Conservation (phyloP, 2,888 invertebrate species). For the Lasioglossum marginatum region DNA sequence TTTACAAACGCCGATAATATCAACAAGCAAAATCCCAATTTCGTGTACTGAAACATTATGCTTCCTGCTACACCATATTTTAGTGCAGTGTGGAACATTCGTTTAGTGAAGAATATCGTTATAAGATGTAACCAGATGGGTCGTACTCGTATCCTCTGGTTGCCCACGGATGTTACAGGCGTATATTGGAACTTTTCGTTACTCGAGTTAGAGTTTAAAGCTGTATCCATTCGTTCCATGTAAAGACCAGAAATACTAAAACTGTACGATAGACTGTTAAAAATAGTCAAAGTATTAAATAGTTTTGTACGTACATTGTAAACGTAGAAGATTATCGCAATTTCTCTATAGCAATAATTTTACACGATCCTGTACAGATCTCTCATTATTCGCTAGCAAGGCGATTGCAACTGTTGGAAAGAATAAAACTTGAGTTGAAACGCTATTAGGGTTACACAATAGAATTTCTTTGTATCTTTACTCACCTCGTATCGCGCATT, state of each 20-base stretch:
- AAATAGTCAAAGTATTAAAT: background rate
- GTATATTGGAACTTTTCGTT: background rate
- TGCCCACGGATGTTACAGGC: background rate
- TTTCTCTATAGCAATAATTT: background rate
- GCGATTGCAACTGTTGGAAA: background rate
- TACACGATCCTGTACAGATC: background rate
- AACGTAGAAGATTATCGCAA: background rate
- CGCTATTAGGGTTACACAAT: background rate
- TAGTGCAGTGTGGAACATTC: slow-evolving; percentile 73
- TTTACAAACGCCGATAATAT: slow-evolving; percentile 73
- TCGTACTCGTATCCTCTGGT: background rate
- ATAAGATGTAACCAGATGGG: slow-evolving; percentile 73
- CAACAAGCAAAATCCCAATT: slow-evolving; percentile 71
- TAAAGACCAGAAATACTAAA: background rate
- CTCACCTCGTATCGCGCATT: background rate
- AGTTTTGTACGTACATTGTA: background rate
- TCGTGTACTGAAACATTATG: slow-evolving; percentile 73
- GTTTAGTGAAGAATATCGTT: slow-evolving; percentile 73
- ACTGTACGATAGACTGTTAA: background rate
- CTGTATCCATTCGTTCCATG: slow-evolving; percentile 12
- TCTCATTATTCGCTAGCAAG: background rate
- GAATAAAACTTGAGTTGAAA: background rate
- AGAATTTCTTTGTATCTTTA: background rate
- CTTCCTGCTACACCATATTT: slow-evolving; percentile 68
- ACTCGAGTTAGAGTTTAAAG: background rate